Evolutionary conservation across 1,140 invertebrate species (phyloP), one percentile per base, ranked within the genome.

Genomic region (Capitella teleta): DNA sequence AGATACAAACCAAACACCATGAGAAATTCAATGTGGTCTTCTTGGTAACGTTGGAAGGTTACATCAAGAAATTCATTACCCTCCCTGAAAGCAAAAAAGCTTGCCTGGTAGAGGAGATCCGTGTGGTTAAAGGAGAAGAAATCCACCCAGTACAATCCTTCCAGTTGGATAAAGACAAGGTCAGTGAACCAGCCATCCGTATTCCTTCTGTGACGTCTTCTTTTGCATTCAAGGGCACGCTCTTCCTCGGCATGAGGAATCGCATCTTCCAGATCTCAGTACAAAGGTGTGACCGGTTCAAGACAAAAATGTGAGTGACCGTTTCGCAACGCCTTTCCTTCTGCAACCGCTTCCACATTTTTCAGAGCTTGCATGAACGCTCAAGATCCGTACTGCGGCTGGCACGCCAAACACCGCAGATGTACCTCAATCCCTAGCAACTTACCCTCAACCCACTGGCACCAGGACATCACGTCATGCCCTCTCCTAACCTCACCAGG

Each of bases 301-400:
- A 23, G 25, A 21, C 42, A 25, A 21, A 44, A 25, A 44, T 23
- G 42, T 44, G 18, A 28, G 42, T 23, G 8, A 5, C 42, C n/a
- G 16, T 19, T 25, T n/a, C 19, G 10, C 21, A 25, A 21, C 21
- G 18, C 18, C 5, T 23, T 21, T n/a, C 24, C 18, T 44, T 21
- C 28, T 44, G 3, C 5, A 19, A 5, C n/a, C 6, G 21, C 16
- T 38, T 38, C 16, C 12, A 5, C 5, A 18, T 38, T 40, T 40
- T 24, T 40, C 53, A 70, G 78, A 2, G 77, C 82, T 1, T 95
- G 91, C 66, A 59, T 89, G 18, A 82, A 83, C 58, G 82, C 88
- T 0, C 83, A 83, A 72, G 91, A 95, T 70, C 91, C 91, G 0
- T 89, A 94, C 65, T 95, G 91, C 69, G 91, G 87, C 0, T 95